A percentile compares a stretch with the other conserved stretches of the same genome.
Conservation (phyloP, 2,888 invertebrate species). For the Laspeyria flexula region DNA sequence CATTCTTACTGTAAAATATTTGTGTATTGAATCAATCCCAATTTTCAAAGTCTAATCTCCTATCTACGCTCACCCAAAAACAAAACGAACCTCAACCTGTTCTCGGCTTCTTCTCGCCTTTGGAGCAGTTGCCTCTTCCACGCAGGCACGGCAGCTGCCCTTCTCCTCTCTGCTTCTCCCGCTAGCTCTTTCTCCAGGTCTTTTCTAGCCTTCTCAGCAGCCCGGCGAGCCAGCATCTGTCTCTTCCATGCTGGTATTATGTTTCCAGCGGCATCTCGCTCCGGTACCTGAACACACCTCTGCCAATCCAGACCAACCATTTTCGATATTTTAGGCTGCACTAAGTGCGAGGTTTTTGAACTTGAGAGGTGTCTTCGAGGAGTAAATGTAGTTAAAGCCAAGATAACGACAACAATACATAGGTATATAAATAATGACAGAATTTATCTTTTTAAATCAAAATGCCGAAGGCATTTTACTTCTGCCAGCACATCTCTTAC, state of each 20-base stretch:
- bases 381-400: not conserved
- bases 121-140: slow-evolving; percentile 97
- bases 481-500: too few species aligned
- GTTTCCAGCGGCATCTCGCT: slow-evolving; percentile 94
- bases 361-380: slow-evolving; percentile 4
- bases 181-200: slow-evolving; percentile 95
- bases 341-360: slow-evolving; percentile 25
- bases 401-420: not conserved
- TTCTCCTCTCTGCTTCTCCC: slow-evolving; percentile 93
- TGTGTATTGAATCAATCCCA: not conserved
- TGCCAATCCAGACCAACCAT: slow-evolving; percentile 74
- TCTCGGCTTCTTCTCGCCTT: slow-evolving; percentile 92
- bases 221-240: slow-evolving; percentile 97
- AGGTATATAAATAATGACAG: too few species aligned
- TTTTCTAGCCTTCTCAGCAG: slow-evolving; percentile 96
- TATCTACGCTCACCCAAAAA: slow-evolving; percentile 10
- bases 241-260: slow-evolving; percentile 97
- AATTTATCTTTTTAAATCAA: too few species aligned
- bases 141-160: slow-evolving; percentile 95
- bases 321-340: slow-evolving; percentile 44
- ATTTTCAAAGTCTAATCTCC: not conserved
- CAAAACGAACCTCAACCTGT: slow-evolving; percentile 89
- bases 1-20: too few species aligned
- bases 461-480: too few species aligned
- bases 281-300: slow-evolving; percentile 91